Base-by-base conservation (phyloP, 64 coral and sea anemone species). In the Porites australiensis region DNA sequence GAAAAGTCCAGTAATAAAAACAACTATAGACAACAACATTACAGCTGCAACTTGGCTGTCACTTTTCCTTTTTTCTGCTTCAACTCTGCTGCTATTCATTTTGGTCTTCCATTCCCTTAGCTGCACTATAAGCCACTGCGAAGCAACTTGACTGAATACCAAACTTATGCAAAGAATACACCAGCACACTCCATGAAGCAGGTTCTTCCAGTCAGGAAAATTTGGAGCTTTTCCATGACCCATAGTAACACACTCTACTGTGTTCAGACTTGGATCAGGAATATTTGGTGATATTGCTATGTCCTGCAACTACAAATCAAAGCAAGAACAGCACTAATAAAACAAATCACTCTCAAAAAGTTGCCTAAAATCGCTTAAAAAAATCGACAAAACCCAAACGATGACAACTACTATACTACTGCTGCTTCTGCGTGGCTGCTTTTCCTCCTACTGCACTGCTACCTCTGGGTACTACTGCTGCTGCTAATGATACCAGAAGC, bases 221-320 rank as follows among this genome's bases (percentile, higher is more conserved):
- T 50, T 3, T 15, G 44, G 8, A 74, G 45, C 72, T 15, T 74
- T 47, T 3, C 46, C 72, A 7, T 48, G 43, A 15, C 45, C 72
- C 16, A 12, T 1, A 48, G 49, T 74, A 12, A 74, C 44, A 48
- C 72, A 74, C 10, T 74, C 72, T 3, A 15, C 72, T 47, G 72
- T 74, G 72, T 74, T 74, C 5, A 46, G 44, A 5, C 44, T 27
- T 74, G 72, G 72, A 74, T 74, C 72, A 18, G 12, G 45, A 48
- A 74, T 3, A 48, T 53, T 63, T 74, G 73, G 27, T 49, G 47
- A 19, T 51, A 89, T 22, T 47, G 20, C 46, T 74, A 49, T 16
- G 45, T 74, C 72, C 72, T 74, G 72, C 44, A 74, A 48, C 72
- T 74, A 74, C 43, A 74, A 46, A 74, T 15, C 27, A 57, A 7